Percentiles rank a stretch among this genome's conserved stretches.
phyloP scores from a whole-genome alignment of 2,888 invertebrate species.

The Cynaeus angustus region DNA sequence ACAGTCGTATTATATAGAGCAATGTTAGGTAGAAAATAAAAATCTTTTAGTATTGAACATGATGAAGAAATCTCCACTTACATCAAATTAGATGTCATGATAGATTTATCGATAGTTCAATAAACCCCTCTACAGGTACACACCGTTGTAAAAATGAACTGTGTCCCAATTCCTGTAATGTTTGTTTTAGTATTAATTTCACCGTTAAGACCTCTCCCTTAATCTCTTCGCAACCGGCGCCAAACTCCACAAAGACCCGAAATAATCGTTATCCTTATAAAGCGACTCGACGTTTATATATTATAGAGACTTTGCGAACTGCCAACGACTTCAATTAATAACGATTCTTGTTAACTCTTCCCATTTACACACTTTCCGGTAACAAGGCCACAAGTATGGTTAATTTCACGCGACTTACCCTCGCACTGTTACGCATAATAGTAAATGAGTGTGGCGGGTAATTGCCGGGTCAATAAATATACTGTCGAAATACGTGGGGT shows the following conservation, averaged over 20 bases:
- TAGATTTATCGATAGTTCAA: too few species aligned
- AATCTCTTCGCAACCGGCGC: background rate
- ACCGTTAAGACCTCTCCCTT: background rate
- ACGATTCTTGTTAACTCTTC: constrained; percentile 51
- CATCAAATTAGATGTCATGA: background rate
- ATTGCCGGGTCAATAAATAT: constrained; percentile 15
- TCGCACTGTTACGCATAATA: constrained; percentile 10
- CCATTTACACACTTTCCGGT: constrained; percentile 44
- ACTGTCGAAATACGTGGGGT: constrained; percentile 10
- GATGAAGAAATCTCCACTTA: constrained; percentile 13
- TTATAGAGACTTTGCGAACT: constrained; percentile 49
- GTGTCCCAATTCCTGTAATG: too few species aligned
- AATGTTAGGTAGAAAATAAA: constrained; percentile 28
- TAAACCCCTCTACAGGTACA: too few species aligned
- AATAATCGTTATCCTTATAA: constrained; percentile 55
- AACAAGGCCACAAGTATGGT: constrained; percentile 39
- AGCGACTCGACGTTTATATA: constrained; percentile 57
- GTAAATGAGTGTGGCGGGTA: constrained; percentile 9
- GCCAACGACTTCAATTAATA: constrained; percentile 55
- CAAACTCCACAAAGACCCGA: constrained; percentile 5
- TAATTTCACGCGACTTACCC: constrained; percentile 36
- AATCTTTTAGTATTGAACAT: constrained; percentile 15
- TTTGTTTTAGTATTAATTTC: too few species aligned
- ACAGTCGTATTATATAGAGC: constrained; percentile 24
- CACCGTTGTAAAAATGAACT: too few species aligned